Evolutionary conservation across 2,797 vertebrate species (phyloP).

Genomic region (Hoplostethus mediterraneus): DNA sequence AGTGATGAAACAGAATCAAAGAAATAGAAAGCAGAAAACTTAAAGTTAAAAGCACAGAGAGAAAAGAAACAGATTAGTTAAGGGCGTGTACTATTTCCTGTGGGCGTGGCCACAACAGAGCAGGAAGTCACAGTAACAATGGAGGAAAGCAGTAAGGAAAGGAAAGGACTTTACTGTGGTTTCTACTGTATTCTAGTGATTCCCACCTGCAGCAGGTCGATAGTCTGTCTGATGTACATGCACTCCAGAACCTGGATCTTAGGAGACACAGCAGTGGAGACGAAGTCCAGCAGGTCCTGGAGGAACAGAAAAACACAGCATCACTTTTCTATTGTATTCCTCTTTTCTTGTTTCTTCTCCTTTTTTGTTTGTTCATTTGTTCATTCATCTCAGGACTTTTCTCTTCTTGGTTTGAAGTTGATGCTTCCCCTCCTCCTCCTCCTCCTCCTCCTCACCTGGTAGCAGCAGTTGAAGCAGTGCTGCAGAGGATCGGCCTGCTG

Average conservation of each 20-base stretch:
- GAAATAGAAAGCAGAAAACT: too few relatives aligned
- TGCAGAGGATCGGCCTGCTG: slow-evolving; percentile 77
- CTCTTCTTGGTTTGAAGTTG: too few relatives aligned
- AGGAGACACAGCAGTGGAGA: slow-evolving; percentile 84
- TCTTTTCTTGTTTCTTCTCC: too few relatives aligned
- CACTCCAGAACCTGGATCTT: slow-evolving; percentile 90
- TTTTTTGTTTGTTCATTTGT: too few relatives aligned
- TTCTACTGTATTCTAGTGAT: not conserved
- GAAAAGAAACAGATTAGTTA: too few relatives aligned
- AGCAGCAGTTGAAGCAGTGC: slow-evolving; percentile 82
- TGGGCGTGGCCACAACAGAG: too few relatives aligned
- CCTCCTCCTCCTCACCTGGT: slow-evolving; percentile 81
- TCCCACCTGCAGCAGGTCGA: slow-evolving; percentile 87
- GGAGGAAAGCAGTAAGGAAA: too few relatives aligned
- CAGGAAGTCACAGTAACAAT: too few relatives aligned
- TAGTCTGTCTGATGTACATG: slow-evolving; percentile 91
- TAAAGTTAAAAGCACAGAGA: too few relatives aligned
- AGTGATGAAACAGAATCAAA: too few relatives aligned
- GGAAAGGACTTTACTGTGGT: not conserved
- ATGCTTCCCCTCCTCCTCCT: not conserved
- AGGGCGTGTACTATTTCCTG: too few relatives aligned
- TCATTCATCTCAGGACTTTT: not conserved
- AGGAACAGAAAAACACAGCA: not conserved
- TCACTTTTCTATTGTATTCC: not conserved
- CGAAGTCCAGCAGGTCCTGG: slow-evolving; percentile 88